phyloP scores from a whole-genome alignment of 2,888 invertebrate genomes.

The Homarus gammarus region DNA sequence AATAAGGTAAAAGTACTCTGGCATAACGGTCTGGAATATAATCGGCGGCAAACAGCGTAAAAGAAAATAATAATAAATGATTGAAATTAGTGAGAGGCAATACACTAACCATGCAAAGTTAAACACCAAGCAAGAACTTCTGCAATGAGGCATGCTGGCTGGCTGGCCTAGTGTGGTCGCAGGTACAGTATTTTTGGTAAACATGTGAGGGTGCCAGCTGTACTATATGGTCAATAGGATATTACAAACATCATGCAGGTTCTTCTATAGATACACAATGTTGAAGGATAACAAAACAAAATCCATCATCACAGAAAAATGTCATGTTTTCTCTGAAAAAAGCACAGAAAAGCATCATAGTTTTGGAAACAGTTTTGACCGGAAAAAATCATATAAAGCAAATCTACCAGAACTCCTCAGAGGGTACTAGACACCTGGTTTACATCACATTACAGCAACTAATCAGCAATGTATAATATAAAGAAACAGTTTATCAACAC shows the following conservation, averaged over 20 bases:
- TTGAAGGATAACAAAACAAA: not conserved
- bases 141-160: conserved; percentile 40
- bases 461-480: no score
- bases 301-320: not conserved
- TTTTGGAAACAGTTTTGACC: no score
- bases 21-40: no score
- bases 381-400: no score
- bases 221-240: conserved; percentile 25
- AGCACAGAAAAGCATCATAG: no score
- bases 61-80: not conserved
- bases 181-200: not conserved
- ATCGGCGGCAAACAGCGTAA: not conserved
- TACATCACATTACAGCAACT: no score
- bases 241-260: not conserved
- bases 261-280: not conserved
- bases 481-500: no score
- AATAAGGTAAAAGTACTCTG: no score
- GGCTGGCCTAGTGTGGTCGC: not conserved
- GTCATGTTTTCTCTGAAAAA: not conserved
- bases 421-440: no score
- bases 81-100: conserved; percentile 38
- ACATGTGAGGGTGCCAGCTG: conserved; percentile 20
- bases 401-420: no score
- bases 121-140: conserved; percentile 26
- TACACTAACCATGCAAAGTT: conserved; percentile 37